Evolutionary conservation across 2,113 vertebrate species (phyloP).

Genomic region (Zingel zingel): DNA sequence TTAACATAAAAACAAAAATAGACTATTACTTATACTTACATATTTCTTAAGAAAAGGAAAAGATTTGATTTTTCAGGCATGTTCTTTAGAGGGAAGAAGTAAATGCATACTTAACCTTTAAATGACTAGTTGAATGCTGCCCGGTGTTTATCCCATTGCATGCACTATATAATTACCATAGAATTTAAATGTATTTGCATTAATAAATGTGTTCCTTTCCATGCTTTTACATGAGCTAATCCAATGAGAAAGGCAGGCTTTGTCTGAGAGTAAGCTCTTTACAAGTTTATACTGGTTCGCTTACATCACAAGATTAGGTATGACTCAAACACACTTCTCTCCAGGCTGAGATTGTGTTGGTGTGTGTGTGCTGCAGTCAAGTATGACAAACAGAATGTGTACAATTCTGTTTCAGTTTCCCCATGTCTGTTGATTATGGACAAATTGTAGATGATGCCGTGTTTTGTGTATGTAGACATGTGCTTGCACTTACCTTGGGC

Average conservation of each 20-base stretch:
- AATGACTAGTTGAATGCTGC: not conserved
- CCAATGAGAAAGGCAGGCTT: constrained; percentile 51
- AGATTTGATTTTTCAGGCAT: too few relatives aligned
- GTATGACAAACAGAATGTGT: not conserved
- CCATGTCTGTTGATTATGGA: not conserved
- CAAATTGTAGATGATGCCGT: not conserved
- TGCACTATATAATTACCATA: constrained; percentile 28
- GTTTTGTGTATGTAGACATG: not conserved
- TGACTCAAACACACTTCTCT: constrained; percentile 40
- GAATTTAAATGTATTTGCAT: constrained; percentile 22
- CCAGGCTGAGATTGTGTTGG: constrained; percentile 6
- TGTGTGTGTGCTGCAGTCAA: not conserved
- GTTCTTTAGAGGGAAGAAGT: not conserved
- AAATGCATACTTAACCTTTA: not conserved
- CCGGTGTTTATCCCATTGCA: not conserved
- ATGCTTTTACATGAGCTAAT: constrained; percentile 30
- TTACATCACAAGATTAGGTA: constrained; percentile 74
- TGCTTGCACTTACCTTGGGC: constrained; percentile 90
- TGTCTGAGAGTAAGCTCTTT: constrained; percentile 71
- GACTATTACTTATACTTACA: not conserved
- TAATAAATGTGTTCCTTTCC: constrained; percentile 45
- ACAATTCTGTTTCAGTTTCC: not conserved
- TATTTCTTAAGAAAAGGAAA: not conserved
- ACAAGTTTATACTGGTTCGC: constrained; percentile 58
- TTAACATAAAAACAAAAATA: not conserved